Evolutionary conservation across 2,888 invertebrate genomes (phyloP), one percentile per base, ranked within the genome.

Genomic region (Malthinus seriepunctatus): DNA sequence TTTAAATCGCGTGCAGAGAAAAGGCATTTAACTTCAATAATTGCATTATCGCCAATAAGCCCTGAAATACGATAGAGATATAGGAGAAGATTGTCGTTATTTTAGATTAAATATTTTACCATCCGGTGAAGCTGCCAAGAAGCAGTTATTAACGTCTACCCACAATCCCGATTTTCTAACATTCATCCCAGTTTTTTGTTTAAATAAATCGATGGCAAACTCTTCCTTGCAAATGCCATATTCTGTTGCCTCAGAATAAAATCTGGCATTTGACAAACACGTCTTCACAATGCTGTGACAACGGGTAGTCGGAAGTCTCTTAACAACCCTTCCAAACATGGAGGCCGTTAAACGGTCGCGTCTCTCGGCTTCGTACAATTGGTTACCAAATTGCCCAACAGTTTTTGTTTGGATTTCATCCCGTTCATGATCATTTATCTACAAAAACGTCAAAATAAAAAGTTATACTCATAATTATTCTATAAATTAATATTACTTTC

Each of bases 71-170:
- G n/a, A 42, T 15, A 42, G 9, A 8, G 9, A 8, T 14, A 44
- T 14, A 23, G 11, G n/a, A 12, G 6, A 11, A 50, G 32, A 31
- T 34, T 34, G 33, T 47, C 31, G n/a, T 33, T 45, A 31, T 31
- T 10, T 2, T 37, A 37, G 37, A 48, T 47, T 32, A 34, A 35
- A n/a, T 35, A 50, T 32, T 11, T 39, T 58, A 53, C 52, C 58
- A 38, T 52, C 52, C 8, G 48, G 58, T 31, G 58, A 58, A 23
- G 52, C 58, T 10, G 38, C 52, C n/a, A 58, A 31, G 35, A 52
- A 58, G 8, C 52, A 23, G 52, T 46, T 11, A 8, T 39, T 14
- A 3, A 48, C 37, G 52, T 57, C 57, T 1, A 57, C n/a, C 45
- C 44, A 51, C 10, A 56, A 31, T 8, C 45, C 56, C 8, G 23